Conservation (phyloP, 2,113 vertebrate species). For the Dendropsophus ebraccatus region DNA sequence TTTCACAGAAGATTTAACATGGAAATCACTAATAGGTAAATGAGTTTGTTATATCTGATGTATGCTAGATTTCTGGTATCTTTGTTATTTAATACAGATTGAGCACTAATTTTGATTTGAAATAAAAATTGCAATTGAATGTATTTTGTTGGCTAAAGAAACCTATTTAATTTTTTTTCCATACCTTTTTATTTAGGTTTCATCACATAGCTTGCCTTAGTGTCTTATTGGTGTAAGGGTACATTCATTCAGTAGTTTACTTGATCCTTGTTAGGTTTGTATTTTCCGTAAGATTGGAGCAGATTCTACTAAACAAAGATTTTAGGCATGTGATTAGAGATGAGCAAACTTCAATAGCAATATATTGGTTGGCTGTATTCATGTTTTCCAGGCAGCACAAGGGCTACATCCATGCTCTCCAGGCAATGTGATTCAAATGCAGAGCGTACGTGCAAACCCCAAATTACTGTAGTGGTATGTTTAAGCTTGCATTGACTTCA, state of each 20-base stretch:
- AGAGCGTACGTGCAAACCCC: no score
- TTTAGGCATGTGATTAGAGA: background rate
- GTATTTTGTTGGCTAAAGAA: slow-evolving; percentile 48
- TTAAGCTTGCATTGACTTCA: no score
- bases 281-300: background rate
- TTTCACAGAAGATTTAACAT: slow-evolving; percentile 59
- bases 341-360: no score
- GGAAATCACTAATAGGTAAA: slow-evolving; percentile 59
- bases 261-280: background rate
- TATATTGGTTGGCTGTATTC: no score
- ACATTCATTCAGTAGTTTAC: background rate
- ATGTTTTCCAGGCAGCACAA: no score
- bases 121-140: slow-evolving; percentile 59
- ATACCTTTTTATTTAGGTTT: background rate
- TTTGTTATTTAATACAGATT: slow-evolving; percentile 60
- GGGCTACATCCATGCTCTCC: no score
- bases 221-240: background rate
- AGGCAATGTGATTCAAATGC: no score
- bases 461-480: no score
- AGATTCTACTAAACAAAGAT: background rate
- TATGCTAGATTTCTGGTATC: slow-evolving; percentile 59
- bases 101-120: slow-evolving; percentile 60
- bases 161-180: slow-evolving; percentile 25
- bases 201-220: background rate
- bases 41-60: slow-evolving; percentile 59